phyloP scores from a whole-genome alignment of 2,888 invertebrate species.

The Leptopilina myrica region DNA sequence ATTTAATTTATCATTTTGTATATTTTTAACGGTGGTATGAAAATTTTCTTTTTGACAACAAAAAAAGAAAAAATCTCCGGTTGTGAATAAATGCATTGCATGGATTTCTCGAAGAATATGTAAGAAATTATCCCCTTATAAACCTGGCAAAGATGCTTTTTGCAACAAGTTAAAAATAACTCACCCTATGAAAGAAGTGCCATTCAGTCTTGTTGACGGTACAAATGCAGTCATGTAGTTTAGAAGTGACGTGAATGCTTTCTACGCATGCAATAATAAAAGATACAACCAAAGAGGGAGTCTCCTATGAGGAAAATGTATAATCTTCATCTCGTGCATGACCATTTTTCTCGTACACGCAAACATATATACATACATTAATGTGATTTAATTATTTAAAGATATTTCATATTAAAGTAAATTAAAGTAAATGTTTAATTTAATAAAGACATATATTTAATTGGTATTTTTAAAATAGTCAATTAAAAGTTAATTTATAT shows the following conservation, averaged over 20 bases:
- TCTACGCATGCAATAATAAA: neutral
- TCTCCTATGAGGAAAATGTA: conserved; percentile 27
- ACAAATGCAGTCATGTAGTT: conserved; percentile 19
- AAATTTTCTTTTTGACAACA: too few species aligned
- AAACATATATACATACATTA: neutral
- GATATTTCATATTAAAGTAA: too few species aligned
- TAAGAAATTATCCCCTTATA: conserved; percentile 21
- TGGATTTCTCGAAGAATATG: neutral
- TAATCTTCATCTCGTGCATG: neutral
- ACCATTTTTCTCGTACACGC: neutral
- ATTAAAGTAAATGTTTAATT: too few species aligned
- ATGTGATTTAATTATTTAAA: neutral
- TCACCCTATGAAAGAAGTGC: conserved; percentile 40
- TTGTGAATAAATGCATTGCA: neutral
- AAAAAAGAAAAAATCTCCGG: neutral
- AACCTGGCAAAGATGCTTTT: conserved; percentile 30
- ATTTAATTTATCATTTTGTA: too few species aligned
- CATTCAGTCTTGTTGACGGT: conserved; percentile 16
- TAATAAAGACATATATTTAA: too few species aligned
- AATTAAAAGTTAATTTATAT: too few species aligned
- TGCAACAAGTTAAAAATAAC: conserved; percentile 40
- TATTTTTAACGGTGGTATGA: too few species aligned
- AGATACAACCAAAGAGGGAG: conserved; percentile 16
- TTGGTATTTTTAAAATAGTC: too few species aligned
- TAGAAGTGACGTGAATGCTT: conserved; percentile 20